A percentile compares a stretch with the other conserved stretches of the same genome.
These are phyloP conservation scores for Onthophagus taurus DNA, from an alignment of 1,140 invertebrate genomes.

Conservation along the genomic window DNA sequence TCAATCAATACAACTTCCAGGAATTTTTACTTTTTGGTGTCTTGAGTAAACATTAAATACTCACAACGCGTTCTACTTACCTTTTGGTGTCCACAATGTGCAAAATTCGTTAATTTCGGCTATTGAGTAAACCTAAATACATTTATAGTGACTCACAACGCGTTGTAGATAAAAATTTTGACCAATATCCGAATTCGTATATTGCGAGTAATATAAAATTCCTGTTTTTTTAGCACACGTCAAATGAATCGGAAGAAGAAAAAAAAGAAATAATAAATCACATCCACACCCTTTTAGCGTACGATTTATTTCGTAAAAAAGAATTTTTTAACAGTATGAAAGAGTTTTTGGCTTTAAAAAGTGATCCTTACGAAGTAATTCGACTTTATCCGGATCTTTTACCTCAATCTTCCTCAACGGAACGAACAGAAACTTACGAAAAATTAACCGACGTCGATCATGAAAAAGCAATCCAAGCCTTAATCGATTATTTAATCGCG, in stretches of 20 bases:
- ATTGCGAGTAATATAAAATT: not conserved
- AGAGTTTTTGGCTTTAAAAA: conserved; percentile 79
- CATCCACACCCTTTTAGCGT: conserved; percentile 84
- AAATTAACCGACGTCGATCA: conserved; percentile 74
- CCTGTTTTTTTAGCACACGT: conserved; percentile 55
- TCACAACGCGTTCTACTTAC: too few relatives aligned
- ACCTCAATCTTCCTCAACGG: conserved; percentile 45
- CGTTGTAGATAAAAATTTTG: too few relatives aligned
- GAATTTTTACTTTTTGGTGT: too few relatives aligned
- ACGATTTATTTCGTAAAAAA: conserved; percentile 82
- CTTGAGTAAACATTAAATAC: too few relatives aligned
- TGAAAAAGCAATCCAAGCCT: conserved; percentile 77
- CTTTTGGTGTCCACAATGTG: too few relatives aligned
- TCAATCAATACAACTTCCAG: too few relatives aligned
- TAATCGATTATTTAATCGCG: conserved; percentile 83
- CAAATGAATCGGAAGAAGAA: conserved; percentile 69
- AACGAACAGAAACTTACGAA: conserved; percentile 44
- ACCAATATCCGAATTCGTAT: not conserved
- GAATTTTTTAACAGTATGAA: conserved; percentile 84
- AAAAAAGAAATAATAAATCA: conserved; percentile 72
- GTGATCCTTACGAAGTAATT: conserved; percentile 91
- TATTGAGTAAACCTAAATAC: too few relatives aligned
- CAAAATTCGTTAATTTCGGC: too few relatives aligned
- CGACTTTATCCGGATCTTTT: conserved; percentile 85
- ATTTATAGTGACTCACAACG: too few relatives aligned